phyloP scores from a whole-genome alignment of 1,140 invertebrate genomes.

The Solenopsis invicta region DNA sequence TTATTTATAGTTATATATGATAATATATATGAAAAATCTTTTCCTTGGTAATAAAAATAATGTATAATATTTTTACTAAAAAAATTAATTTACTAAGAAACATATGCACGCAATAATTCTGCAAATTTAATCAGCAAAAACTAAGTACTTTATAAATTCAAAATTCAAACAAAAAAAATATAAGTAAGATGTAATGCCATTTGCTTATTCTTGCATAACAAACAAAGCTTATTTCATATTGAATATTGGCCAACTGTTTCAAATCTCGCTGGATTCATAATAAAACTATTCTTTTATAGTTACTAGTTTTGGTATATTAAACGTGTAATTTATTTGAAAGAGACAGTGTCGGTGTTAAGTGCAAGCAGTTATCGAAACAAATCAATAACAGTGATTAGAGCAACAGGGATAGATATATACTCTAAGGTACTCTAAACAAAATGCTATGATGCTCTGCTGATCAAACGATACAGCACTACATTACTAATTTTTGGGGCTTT shows the following conservation, averaged over 20 bases:
- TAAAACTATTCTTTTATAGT: not conserved
- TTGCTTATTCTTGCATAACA: not conserved
- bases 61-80: too few species aligned
- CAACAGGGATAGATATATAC: not conserved
- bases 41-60: not conserved
- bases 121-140: not conserved
- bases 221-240: not conserved
- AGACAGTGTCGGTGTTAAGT: conserved; percentile 7
- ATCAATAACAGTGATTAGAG: conserved; percentile 27
- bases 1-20: not conserved
- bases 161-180: not conserved
- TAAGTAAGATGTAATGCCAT: not conserved
- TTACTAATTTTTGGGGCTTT: conserved; percentile 35
- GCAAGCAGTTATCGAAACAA: conserved; percentile 19
- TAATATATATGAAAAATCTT: too few species aligned
- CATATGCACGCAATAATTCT: not conserved
- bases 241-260: not conserved
- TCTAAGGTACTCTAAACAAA: not conserved
- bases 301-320: not conserved
- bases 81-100: not conserved
- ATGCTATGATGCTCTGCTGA: conserved; percentile 46
- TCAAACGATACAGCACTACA: conserved; percentile 12
- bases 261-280: not conserved
- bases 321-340: conserved; percentile 17
- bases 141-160: not conserved